Evolutionary conservation across 30 jellyfish, hydroid and myxozoan species (phyloP).

Genomic region (Hydractinia symbiolongicarpus): DNA sequence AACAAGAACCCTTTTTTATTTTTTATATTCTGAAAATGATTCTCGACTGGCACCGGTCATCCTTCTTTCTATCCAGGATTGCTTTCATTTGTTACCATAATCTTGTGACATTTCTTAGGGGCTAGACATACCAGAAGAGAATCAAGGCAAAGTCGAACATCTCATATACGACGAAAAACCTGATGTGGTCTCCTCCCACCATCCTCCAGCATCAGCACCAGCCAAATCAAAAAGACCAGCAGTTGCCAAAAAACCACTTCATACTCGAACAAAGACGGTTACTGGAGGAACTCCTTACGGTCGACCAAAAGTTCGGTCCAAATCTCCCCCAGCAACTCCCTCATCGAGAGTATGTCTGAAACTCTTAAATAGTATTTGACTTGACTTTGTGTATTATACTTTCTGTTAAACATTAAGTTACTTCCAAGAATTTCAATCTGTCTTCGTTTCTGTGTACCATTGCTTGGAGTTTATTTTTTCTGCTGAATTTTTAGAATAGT

Average conservation of each 20-base stretch:
- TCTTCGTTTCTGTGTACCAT: too few species aligned
- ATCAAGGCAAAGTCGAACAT: neutral
- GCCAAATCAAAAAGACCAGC: conserved; percentile 50
- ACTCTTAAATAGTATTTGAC: neutral
- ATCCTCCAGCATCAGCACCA: conserved; percentile 21
- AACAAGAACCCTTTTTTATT: too few species aligned
- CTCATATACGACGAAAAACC: conserved; percentile 32
- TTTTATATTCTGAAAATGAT: too few species aligned
- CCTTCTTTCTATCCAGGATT: too few species aligned
- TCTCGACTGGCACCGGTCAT: too few species aligned
- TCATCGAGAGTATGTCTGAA: conserved; percentile 3
- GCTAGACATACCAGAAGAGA: conserved; percentile 11
- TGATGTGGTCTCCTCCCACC: neutral
- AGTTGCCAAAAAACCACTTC: conserved; percentile 73
- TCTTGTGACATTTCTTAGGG: too few species aligned
- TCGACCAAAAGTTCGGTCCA: conserved; percentile 38
- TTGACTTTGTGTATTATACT: too few species aligned
- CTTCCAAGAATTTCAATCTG: too few species aligned
- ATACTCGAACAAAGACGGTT: conserved; percentile 48
- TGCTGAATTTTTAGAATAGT: conserved; percentile 7
- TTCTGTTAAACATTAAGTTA: too few species aligned
- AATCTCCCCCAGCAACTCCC: conserved; percentile 81
- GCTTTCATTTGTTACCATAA: too few species aligned
- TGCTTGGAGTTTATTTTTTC: neutral
- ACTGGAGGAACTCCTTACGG: conserved; percentile 20